These are phyloP conservation scores for Terebella lapidaria DNA, from an alignment of 2,888 invertebrate genomes.

Conservation along the genomic window DNA sequence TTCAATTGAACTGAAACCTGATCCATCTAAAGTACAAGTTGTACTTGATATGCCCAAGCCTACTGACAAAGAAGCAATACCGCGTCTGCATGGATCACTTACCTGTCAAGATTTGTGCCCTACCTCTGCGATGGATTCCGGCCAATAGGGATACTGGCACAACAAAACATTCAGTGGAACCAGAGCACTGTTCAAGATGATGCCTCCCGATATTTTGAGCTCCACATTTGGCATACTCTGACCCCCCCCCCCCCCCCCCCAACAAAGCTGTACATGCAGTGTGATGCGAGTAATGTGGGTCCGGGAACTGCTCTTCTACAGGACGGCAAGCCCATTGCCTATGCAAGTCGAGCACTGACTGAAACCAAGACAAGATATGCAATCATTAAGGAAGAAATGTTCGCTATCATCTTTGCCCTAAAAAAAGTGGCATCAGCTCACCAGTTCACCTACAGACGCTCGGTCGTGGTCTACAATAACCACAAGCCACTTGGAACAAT, in stretches of 20 bases:
- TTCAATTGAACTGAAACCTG: neutral
- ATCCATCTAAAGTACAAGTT: constrained; percentile 8
- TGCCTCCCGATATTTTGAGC: constrained; percentile 9
- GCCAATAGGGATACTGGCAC: neutral
- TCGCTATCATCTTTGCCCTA: constrained; percentile 11
- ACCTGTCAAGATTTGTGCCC: neutral
- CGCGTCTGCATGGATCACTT: constrained; percentile 1
- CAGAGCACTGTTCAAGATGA: constrained; percentile 7
- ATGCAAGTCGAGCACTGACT: constrained; percentile 23
- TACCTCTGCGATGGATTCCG: constrained; percentile 1
- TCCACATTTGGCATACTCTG: constrained; percentile 10
- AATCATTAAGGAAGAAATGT: constrained; percentile 24
- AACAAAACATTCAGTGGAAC: neutral
- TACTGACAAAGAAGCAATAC: neutral
- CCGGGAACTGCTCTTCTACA: constrained; percentile 14
- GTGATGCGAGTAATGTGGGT: constrained; percentile 20
- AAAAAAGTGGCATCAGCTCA: constrained; percentile 14
- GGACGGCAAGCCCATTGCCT: constrained; percentile 23
- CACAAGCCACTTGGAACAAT: constrained; percentile 14
- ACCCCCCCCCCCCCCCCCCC: constrained; percentile 6
- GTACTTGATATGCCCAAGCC: neutral
- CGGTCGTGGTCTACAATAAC: constrained; percentile 9
- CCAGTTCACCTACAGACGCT: constrained; percentile 12
- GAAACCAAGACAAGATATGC: constrained; percentile 20
- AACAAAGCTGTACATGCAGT: no score